Conservation (phyloP, 2,797 vertebrate genomes). For the Rhinoraja longicauda region DNA sequence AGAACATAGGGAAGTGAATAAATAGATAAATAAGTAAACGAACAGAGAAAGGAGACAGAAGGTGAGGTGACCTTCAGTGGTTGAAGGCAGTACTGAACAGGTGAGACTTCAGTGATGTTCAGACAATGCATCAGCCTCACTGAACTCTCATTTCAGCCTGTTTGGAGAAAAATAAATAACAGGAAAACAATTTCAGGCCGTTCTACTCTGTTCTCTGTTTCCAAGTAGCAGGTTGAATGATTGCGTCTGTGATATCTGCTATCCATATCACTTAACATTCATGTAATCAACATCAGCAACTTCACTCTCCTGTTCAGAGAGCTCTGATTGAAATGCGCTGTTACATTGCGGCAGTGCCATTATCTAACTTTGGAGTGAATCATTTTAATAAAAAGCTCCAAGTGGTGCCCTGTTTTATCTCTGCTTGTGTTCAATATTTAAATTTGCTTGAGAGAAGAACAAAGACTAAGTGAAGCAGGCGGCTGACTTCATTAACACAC, state of each 20-base stretch:
- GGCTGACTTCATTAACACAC: slow-evolving; percentile 9
- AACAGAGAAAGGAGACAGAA: too few species aligned
- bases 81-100: too few species aligned
- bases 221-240: neutral
- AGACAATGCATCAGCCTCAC: neutral
- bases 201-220: neutral
- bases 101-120: too few species aligned
- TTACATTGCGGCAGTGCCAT: neutral
- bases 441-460: neutral
- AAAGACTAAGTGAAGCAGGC: neutral
- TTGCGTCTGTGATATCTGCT: neutral
- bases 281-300: neutral
- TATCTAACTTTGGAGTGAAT: slow-evolving; percentile 9
- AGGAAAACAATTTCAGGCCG: neutral
- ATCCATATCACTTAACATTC: slow-evolving; percentile 9
- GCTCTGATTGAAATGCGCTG: neutral
- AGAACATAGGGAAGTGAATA: too few species aligned
- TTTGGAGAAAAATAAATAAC: neutral
- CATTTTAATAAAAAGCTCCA: neutral
- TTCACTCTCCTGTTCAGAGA: neutral
- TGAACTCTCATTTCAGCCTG: neutral
- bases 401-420: neutral
- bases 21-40: too few species aligned
- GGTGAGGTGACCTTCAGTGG: too few species aligned
- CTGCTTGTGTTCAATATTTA: slow-evolving; percentile 10